Conservation (phyloP, 2,797 vertebrate genomes). For the Bradypodion ventrale region DNA sequence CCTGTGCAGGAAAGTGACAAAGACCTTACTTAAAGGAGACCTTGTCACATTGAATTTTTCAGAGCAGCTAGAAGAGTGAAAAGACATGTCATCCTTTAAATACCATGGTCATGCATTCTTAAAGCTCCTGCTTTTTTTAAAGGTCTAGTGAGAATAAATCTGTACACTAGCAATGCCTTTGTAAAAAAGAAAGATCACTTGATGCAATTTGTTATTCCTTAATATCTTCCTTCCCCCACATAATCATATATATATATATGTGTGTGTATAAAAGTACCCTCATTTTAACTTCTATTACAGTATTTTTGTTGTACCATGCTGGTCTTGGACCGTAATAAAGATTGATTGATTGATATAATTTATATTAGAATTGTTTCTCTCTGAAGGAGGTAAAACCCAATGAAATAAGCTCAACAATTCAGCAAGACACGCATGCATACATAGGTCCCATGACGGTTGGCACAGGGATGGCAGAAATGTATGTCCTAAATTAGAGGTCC, state of each 20-base stretch:
- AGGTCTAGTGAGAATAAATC: background rate
- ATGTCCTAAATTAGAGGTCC: background rate
- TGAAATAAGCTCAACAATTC: background rate
- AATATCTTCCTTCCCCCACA: background rate
- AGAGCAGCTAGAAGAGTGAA: background rate
- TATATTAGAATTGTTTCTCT: background rate
- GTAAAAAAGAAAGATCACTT: background rate
- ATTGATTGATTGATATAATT: too few species aligned
- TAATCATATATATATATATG: too few species aligned
- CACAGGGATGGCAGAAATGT: background rate
- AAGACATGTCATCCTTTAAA: slow-evolving; percentile 7
- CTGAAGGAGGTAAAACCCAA: background rate
- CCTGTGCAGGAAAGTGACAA: background rate
- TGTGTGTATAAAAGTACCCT: too few species aligned
- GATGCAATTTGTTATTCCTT: background rate
- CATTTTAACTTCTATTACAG: too few species aligned
- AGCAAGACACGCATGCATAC: background rate
- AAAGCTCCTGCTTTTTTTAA: background rate
- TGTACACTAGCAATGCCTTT: background rate
- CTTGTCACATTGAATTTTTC: slow-evolving; percentile 21
- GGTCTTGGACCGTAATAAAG: too few species aligned
- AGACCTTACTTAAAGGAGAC: slow-evolving; percentile 13
- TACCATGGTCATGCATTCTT: background rate
- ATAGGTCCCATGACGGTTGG: background rate
- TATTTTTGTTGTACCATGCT: too few species aligned